A percentile compares a stretch with the other conserved stretches of the same genome.
These are phyloP conservation scores for Centruroides vittatus DNA, from an alignment of 1,140 invertebrate genomes.

Conservation along the genomic window DNA sequence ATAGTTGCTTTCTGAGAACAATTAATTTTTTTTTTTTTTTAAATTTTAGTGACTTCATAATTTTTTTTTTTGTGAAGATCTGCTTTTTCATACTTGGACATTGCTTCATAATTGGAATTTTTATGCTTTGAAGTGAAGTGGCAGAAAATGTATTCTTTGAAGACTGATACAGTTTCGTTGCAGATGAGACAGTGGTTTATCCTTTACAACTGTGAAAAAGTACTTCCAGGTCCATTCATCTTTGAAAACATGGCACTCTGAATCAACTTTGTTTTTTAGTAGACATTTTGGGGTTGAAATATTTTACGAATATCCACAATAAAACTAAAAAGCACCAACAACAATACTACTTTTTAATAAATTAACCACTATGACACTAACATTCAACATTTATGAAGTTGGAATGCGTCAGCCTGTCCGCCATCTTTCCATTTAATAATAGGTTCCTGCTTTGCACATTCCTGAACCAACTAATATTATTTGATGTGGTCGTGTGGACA, in stretches of 20 bases:
- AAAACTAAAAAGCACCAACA: too few species aligned
- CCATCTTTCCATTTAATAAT: too few species aligned
- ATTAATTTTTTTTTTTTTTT: not conserved
- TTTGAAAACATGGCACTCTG: not conserved
- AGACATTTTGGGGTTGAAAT: not conserved
- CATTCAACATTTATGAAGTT: too few species aligned
- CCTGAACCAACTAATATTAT: too few species aligned
- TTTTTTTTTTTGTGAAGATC: not conserved
- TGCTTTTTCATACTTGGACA: conserved; percentile 2
- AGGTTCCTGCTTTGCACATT: too few species aligned
- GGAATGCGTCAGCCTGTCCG: too few species aligned
- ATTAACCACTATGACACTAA: too few species aligned
- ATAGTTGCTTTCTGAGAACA: not conserved
- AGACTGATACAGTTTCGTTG: conserved; percentile 2
- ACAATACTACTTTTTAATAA: too few species aligned
- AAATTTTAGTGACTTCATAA: not conserved
- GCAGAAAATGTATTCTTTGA: conserved; percentile 4
- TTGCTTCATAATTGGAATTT: conserved; percentile 2
- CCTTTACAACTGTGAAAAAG: conserved; percentile 1
- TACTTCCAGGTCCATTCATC: conserved; percentile 2
- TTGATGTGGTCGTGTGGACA: too few species aligned
- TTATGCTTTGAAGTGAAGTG: conserved; percentile 2
- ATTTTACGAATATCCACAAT: too few species aligned
- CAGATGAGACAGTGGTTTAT: conserved; percentile 1
- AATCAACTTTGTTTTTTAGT: conserved; percentile 2